These are phyloP conservation scores for Linepithema humile DNA, from an alignment of 1,140 invertebrate genomes.

Conservation along the genomic window DNA sequence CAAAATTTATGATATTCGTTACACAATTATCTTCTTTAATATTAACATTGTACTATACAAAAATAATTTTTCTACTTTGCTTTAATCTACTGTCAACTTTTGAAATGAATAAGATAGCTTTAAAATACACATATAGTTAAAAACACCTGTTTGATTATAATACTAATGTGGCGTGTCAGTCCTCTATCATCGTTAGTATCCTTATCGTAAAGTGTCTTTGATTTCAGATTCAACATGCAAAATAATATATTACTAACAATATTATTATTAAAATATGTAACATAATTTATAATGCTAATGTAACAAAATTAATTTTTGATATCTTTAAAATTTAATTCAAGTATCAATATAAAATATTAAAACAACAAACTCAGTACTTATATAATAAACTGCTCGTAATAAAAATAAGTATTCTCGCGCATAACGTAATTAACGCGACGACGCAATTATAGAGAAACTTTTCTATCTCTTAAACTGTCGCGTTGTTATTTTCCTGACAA, in stretches of 20 bases:
- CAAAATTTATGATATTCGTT: neutral
- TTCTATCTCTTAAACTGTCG: neutral
- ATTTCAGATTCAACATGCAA: neutral
- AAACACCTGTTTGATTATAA: neutral
- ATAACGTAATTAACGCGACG: conserved; percentile 8
- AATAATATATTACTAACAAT: conserved; percentile 4
- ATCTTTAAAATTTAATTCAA: neutral
- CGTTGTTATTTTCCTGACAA: neutral
- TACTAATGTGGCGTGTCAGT: neutral
- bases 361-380: neutral
- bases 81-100: neutral
- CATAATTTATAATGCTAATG: neutral
- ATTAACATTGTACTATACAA: no score
- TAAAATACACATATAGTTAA: neutral
- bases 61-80: no score
- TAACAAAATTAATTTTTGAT: neutral
- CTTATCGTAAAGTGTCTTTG: neutral
- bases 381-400: neutral
- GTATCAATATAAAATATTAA: neutral
- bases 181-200: neutral
- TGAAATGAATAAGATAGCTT: neutral
- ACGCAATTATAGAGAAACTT: conserved; percentile 7
- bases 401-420: neutral
- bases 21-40: neutral
- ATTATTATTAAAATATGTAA: conserved; percentile 2